Evolutionary conservation across 1,140 invertebrate genomes (phyloP).

Genomic region (Vanessa tameamea): DNA sequence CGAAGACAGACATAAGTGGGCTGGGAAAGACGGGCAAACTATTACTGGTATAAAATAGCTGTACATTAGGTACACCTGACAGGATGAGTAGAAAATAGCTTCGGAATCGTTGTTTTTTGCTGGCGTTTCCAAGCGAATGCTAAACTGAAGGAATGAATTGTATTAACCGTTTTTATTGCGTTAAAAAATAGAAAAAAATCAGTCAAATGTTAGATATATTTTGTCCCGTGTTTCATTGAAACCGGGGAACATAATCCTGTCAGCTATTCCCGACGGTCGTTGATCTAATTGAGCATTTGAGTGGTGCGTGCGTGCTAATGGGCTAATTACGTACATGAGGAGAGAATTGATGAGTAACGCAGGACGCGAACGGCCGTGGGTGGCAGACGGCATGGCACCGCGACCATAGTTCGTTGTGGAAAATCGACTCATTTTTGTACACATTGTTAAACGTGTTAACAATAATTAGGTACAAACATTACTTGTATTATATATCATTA

Average conservation of each 20-base stretch:
- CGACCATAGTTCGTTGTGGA: conserved; percentile 28
- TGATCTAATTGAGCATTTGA: conserved; percentile 79
- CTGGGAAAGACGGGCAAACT: conserved; percentile 29
- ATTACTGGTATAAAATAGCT: conserved; percentile 33
- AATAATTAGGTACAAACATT: neutral
- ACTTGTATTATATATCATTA: neutral
- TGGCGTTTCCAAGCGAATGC: conserved; percentile 16
- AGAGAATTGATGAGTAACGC: conserved; percentile 76
- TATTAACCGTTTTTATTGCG: neutral
- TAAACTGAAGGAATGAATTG: neutral
- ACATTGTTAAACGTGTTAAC: neutral
- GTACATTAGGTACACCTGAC: conserved; percentile 27
- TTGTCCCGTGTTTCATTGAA: conserved; percentile 62
- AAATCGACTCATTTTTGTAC: conserved; percentile 7
- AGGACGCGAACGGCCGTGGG: conserved; percentile 71
- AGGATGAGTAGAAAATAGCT: conserved; percentile 35
- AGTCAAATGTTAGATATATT: conserved; percentile 55
- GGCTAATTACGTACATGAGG: conserved; percentile 75
- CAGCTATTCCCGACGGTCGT: conserved; percentile 71
- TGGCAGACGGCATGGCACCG: conserved; percentile 77
- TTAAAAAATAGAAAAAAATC: conserved; percentile 25
- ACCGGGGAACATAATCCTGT: conserved; percentile 66
- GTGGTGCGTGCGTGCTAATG: conserved; percentile 76
- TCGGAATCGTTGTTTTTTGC: conserved; percentile 24
- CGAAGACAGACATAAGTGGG: conserved; percentile 39